A percentile compares a stretch with the other conserved stretches of the same genome.
Conservation (phyloP, 2,113 vertebrate species). For the Oxyruncus cristatus region DNA sequence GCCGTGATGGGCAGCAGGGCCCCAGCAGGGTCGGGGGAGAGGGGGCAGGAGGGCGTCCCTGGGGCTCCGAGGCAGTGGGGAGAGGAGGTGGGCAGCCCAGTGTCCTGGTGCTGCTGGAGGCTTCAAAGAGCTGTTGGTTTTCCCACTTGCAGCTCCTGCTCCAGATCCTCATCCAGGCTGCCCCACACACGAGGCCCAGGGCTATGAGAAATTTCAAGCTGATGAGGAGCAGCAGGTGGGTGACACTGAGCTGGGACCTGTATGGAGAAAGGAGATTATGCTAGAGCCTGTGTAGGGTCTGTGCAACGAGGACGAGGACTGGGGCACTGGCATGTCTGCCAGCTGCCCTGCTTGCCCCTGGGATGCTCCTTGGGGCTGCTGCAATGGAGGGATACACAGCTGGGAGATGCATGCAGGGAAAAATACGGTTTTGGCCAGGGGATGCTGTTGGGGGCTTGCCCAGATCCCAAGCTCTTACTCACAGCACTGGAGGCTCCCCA, state of each 20-base stretch:
- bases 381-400: fast-evolving
- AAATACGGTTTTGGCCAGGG: background rate
- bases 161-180: background rate
- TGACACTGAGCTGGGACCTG: background rate
- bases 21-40: fast-evolving
- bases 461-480: background rate
- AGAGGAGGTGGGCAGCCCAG: fast-evolving
- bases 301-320: background rate
- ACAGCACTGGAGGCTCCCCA: background rate
- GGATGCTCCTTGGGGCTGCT: background rate
- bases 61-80: fast-evolving
- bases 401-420: too few species aligned
- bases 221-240: background rate
- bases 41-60: fast-evolving
- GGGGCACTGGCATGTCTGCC: background rate
- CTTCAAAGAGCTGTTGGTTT: background rate
- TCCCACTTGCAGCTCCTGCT: fast-evolving
- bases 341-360: fast-evolving
- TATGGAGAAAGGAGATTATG: background rate
- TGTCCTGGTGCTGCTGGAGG: fast-evolving
- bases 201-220: background rate
- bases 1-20: fast-evolving
- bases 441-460: background rate
- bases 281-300: background rate
- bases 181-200: background rate